Evolutionary conservation across 1,140 invertebrate species (phyloP).

Genomic region (Hylaeus anthracinus): DNA sequence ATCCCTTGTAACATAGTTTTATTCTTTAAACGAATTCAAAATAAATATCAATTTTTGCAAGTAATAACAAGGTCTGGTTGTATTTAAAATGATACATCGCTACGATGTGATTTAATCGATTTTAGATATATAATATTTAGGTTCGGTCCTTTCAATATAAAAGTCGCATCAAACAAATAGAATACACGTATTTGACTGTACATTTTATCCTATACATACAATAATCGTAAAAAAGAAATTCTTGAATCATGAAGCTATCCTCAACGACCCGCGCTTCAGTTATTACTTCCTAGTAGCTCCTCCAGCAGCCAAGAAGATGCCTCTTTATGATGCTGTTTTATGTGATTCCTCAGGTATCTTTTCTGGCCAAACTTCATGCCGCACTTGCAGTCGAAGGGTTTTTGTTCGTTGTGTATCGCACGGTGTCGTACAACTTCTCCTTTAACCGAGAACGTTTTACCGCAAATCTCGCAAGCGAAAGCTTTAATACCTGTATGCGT

Average conservation of each 20-base stretch:
- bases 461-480: slow-evolving; percentile 80
- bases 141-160: slow-evolving; percentile 1
- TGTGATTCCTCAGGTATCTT: slow-evolving; percentile 81
- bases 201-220: not conserved
- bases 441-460: slow-evolving; percentile 81
- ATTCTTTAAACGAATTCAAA: not conserved
- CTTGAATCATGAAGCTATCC: not conserved
- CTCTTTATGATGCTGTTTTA: slow-evolving; percentile 45
- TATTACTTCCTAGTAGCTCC: slow-evolving; percentile 7
- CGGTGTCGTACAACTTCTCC: slow-evolving; percentile 80
- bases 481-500: slow-evolving; percentile 80
- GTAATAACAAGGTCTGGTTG: not conserved
- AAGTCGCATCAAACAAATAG: slow-evolving; percentile 25
- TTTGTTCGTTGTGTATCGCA: slow-evolving; percentile 80
- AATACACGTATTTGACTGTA: slow-evolving; percentile 19
- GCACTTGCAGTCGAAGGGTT: slow-evolving; percentile 82
- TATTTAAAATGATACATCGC: not conserved
- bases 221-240: slow-evolving; percentile 4
- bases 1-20: not conserved
- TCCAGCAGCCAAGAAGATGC: slow-evolving; percentile 15
- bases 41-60: not conserved
- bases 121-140: not conserved
- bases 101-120: slow-evolving; percentile 9
- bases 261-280: not conserved
- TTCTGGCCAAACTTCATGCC: slow-evolving; percentile 82